These are phyloP conservation scores for Antheraea yamamai DNA, from an alignment of 2,888 invertebrate species.

Conservation along the genomic window DNA sequence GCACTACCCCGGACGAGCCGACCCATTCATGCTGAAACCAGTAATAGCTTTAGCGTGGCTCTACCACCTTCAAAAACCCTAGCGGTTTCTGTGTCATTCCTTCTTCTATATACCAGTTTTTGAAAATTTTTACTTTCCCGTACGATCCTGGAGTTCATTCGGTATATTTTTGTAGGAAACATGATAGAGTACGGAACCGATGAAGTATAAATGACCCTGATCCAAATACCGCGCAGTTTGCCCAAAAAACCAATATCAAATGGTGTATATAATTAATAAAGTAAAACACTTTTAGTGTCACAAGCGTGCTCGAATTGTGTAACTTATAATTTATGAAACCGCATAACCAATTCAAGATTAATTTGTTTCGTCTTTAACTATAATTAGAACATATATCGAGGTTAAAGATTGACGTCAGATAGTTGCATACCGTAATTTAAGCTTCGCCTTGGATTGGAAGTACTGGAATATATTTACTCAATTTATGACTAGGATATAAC, in stretches of 20 bases:
- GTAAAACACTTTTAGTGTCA: not conserved
- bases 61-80: no score
- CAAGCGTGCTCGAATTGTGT: not conserved
- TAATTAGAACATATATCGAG: constrained; percentile 6
- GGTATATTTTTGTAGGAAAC: no score
- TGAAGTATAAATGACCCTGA: not conserved
- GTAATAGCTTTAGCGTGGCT: no score
- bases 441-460: not conserved
- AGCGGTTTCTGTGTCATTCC: no score
- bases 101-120: no score
- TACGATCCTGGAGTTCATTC: no score
- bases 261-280: not conserved
- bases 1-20: no score
- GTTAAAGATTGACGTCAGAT: constrained; percentile 9
- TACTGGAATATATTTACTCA: not conserved
- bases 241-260: not conserved
- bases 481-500: not conserved
- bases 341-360: not conserved
- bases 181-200: not conserved
- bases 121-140: no score
- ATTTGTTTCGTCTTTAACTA: not conserved
- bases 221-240: not conserved
- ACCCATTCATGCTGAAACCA: no score
- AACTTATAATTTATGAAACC: not conserved
- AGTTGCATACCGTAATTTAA: not conserved